Conservation (phyloP, 2,888 invertebrate species). For the Hirtodrosophila confusa region DNA sequence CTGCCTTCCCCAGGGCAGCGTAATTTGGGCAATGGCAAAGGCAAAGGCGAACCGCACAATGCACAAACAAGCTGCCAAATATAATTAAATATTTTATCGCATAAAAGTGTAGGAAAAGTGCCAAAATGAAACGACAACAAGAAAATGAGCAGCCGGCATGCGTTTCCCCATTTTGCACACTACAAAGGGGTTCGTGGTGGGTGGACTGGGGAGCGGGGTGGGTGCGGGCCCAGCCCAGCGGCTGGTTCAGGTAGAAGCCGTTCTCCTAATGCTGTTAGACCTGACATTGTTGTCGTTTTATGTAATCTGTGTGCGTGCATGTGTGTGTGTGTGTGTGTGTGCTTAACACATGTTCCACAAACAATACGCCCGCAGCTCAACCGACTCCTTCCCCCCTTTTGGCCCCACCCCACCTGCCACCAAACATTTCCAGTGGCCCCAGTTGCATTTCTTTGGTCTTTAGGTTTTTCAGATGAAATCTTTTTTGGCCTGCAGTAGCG, state of each 20-base stretch:
- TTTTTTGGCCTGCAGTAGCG: conserved; percentile 67
- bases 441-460: conserved; percentile 77
- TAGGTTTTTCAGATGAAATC: conserved; percentile 70
- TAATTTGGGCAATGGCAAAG: conserved; percentile 48
- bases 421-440: conserved; percentile 38
- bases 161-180: conserved; percentile 53
- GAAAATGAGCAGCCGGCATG: conserved; percentile 74
- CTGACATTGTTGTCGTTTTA: conserved; percentile 70
- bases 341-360: conserved; percentile 70
- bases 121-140: conserved; percentile 76
- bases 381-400: conserved; percentile 23
- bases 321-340: conserved; percentile 26
- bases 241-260: conserved; percentile 53
- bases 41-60: conserved; percentile 61
- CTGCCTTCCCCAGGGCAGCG: conserved; percentile 48
- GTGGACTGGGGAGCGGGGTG: conserved; percentile 12
- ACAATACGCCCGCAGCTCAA: conserved; percentile 74
- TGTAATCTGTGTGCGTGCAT: conserved; percentile 7
- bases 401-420: conserved; percentile 8
- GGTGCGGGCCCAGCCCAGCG: conserved; percentile 6
- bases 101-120: conserved; percentile 72
- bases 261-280: conserved; percentile 70
- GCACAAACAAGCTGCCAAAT: conserved; percentile 76
- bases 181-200: conserved; percentile 4
- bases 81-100: conserved; percentile 80